These are phyloP conservation scores for Phrynocephalus vlangalii DNA, from an alignment of 2,797 vertebrate genomes.

Conservation along the genomic window DNA sequence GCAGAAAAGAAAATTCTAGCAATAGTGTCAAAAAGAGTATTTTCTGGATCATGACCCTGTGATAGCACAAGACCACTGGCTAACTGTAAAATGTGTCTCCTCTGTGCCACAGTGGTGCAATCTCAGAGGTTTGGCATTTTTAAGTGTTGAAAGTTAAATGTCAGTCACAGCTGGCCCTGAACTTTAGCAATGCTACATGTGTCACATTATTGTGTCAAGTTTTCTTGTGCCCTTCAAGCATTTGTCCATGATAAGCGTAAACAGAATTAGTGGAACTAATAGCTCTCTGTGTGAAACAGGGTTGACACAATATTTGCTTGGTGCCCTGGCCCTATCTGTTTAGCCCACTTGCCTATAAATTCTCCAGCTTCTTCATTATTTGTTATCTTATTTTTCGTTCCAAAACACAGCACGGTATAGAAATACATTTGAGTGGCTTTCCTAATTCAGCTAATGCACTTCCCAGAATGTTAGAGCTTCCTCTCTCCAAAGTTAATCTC, in stretches of 20 bases:
- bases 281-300: background rate
- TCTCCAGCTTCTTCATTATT: conserved; percentile 54
- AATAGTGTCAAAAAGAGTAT: background rate
- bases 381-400: conserved; percentile 62
- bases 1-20: no score
- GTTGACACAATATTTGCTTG: conserved; percentile 25
- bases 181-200: background rate
- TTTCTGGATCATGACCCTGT: background rate
- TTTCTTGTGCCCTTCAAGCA: background rate
- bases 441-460: conserved; percentile 62
- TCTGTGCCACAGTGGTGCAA: background rate
- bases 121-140: background rate
- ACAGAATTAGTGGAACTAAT: conserved; percentile 21
- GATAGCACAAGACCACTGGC: background rate
- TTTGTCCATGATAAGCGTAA: conserved; percentile 17
- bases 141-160: background rate
- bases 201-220: background rate
- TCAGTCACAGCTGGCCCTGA: background rate
- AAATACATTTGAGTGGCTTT: conserved; percentile 62
- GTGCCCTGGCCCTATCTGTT: background rate
- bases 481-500: conserved; percentile 64
- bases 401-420: conserved; percentile 38
- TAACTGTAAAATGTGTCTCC: background rate
- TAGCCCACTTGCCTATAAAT: conserved; percentile 12
- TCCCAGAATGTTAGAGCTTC: conserved; percentile 53